Percentiles rank a stretch among this genome's conserved stretches.
Conservation (phyloP, 23 tunicate species). For the Ascidia mentula region DNA sequence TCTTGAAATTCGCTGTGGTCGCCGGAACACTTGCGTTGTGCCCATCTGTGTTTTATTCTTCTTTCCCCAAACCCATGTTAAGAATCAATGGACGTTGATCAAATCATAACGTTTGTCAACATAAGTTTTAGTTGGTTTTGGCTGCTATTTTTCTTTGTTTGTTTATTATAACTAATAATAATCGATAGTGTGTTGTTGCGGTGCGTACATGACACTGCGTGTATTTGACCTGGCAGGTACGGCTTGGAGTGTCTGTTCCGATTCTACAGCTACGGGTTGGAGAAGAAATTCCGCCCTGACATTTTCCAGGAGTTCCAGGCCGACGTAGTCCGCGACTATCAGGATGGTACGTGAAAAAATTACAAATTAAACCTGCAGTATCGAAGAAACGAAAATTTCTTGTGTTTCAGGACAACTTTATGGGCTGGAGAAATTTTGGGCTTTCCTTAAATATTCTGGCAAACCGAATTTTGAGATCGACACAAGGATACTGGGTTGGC, state of each 20-base stretch:
- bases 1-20: too few species aligned
- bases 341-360: slow-evolving; percentile 62
- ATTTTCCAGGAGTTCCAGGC: slow-evolving; percentile 87
- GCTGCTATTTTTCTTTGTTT: not conserved
- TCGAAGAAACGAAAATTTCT: too few species aligned
- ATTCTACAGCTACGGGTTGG: slow-evolving; percentile 96
- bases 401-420: slow-evolving; percentile 76
- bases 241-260: slow-evolving; percentile 98
- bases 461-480: slow-evolving; percentile 37
- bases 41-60: too few species aligned
- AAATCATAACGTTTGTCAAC: too few species aligned
- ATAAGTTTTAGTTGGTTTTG: too few species aligned
- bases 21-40: too few species aligned
- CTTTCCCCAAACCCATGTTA: too few species aligned
- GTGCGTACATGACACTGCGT: too few species aligned
- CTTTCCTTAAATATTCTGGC: slow-evolving; percentile 82
- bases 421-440: slow-evolving; percentile 98
- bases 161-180: too few species aligned
- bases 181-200: too few species aligned
- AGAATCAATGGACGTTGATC: too few species aligned
- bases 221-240: slow-evolving; percentile 68
- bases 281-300: slow-evolving; percentile 78
- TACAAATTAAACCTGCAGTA: not conserved
- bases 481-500: slow-evolving; percentile 52
- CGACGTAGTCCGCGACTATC: slow-evolving; percentile 78